phyloP scores from a whole-genome alignment of 92 coral and sea anemone species.

The Epizoanthus ramosus region DNA sequence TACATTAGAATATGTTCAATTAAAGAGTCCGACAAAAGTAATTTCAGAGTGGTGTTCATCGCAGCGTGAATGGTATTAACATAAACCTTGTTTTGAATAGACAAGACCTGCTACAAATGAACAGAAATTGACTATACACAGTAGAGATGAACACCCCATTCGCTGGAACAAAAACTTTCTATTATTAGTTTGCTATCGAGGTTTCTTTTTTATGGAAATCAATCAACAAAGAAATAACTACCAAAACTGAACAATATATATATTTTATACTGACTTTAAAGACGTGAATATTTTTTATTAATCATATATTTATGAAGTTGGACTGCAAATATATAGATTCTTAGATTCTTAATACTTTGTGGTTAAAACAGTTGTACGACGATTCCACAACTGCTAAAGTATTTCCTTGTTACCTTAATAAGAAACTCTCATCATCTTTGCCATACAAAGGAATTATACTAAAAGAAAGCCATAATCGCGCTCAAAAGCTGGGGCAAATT shows the following conservation, averaged over 20 bases:
- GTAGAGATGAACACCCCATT: background rate
- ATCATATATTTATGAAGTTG: background rate
- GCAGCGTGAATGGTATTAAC: constrained; percentile 20
- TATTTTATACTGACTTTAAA: constrained; percentile 10
- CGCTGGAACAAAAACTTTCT: background rate
- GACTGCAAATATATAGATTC: constrained; percentile 4
- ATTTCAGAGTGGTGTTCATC: background rate
- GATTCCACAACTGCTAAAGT: constrained; percentile 12
- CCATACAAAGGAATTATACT: background rate
- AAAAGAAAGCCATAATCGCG: constrained; percentile 13
- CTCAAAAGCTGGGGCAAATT: constrained; percentile 46
- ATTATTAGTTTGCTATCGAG: background rate
- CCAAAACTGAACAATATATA: background rate
- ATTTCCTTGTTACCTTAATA: background rate
- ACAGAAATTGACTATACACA: background rate
- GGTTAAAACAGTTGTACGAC: background rate
- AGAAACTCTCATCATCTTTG: constrained; percentile 5
- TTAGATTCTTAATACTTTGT: background rate
- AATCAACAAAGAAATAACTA: background rate
- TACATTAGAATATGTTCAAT: constrained; percentile 42
- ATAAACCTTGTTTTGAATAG: background rate
- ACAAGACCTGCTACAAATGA: background rate
- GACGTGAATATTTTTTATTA: background rate
- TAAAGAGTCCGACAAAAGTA: constrained; percentile 24
- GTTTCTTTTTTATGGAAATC: background rate